Percentiles rank a stretch among this genome's conserved stretches.
Conservation (phyloP, 2,113 vertebrate genomes). For the Cricetomys ansorgei region DNA sequence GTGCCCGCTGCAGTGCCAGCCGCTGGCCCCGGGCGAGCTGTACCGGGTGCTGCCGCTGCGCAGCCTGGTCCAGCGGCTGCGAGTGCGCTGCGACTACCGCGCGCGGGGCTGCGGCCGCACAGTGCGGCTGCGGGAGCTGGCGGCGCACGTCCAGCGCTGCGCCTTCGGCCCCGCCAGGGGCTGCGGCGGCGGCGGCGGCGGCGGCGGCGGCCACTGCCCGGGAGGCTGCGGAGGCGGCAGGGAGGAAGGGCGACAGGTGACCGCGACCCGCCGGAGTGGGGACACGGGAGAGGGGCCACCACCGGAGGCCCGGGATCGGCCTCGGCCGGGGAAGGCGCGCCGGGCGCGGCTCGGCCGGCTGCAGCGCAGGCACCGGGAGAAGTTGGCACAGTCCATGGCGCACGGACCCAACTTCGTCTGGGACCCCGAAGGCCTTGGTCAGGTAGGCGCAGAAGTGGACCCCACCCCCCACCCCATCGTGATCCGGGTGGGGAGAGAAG, state of each 20-base stretch:
- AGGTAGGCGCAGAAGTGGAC: conserved; percentile 83
- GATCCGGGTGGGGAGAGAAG: background rate
- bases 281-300: background rate
- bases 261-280: background rate
- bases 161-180: conserved; percentile 68
- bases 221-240: conserved; percentile 43
- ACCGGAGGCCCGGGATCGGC: background rate
- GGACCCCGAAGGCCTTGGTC: conserved; percentile 76
- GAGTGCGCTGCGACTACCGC: conserved; percentile 77
- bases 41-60: conserved; percentile 80
- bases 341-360: conserved; percentile 85
- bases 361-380: conserved; percentile 85
- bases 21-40: conserved; percentile 77
- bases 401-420: conserved; percentile 85
- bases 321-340: conserved; percentile 84
- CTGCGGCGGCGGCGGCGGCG: background rate
- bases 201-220: conserved; percentile 36
- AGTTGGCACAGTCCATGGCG: conserved; percentile 86
- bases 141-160: conserved; percentile 79
- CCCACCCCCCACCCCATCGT: accelerated
- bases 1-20: conserved; percentile 83
- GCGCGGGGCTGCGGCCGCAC: conserved; percentile 73
- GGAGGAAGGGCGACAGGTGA: conserved; percentile 35
- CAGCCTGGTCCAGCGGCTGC: conserved; percentile 81
- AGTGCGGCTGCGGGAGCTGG: conserved; percentile 72